Conservation (phyloP, 2,797 vertebrate genomes). For the Helarctos malayanus region DNA sequence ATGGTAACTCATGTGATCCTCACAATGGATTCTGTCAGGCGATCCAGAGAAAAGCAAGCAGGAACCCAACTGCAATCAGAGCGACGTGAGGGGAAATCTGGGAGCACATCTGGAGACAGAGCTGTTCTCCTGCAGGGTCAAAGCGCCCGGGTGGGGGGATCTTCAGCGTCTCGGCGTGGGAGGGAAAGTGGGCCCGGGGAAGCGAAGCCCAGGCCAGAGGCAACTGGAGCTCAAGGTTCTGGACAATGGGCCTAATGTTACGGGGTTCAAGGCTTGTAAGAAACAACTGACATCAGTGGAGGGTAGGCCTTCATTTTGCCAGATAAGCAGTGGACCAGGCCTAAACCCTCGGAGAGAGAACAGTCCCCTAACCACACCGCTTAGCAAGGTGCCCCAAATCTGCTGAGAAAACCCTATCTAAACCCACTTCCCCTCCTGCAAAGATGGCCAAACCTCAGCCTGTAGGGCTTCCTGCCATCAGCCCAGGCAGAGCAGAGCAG, state of each 20-base stretch:
- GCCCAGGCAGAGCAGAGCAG: not conserved
- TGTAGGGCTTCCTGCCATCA: not conserved
- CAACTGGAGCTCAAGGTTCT: not conserved
- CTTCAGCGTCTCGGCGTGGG: not conserved
- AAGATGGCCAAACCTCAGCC: not conserved
- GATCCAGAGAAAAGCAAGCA: not conserved
- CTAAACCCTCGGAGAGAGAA: not conserved
- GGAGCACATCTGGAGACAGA: not conserved
- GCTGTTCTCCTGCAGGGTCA: fast-evolving
- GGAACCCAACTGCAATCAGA: not conserved
- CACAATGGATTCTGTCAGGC: not conserved
- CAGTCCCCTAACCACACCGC: not conserved
- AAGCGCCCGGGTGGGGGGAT: not conserved
- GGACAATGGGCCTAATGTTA: not conserved
- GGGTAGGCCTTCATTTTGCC: not conserved
- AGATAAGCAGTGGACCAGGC: not conserved
- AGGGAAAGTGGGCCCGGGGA: not conserved
- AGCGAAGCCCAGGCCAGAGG: too few species aligned
- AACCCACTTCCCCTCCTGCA: not conserved
- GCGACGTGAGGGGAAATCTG: not conserved
- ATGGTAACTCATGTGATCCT: not conserved
- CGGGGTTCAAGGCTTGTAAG: not conserved
- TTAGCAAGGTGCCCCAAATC: not conserved
- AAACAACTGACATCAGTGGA: not conserved
- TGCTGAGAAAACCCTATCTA: not conserved